Evolutionary conservation across 2,113 vertebrate species (phyloP), one percentile per base, ranked within the genome.

Genomic region (Sinocyclocheilus rhinocerous): DNA sequence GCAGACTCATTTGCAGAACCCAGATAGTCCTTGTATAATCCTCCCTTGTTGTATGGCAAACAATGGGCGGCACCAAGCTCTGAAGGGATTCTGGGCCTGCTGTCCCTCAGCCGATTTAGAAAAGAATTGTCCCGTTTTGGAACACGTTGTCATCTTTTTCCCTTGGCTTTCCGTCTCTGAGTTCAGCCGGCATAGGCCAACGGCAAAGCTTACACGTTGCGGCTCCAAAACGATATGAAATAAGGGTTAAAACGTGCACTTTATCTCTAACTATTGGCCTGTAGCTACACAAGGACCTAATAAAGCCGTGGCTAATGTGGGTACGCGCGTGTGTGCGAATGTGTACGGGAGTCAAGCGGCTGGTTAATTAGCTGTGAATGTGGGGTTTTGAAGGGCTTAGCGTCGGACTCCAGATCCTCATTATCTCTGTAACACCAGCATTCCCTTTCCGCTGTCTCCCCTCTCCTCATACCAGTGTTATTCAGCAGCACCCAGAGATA

Each of bases 331-430:
- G 79, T 84, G 85, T 73, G 85, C 42, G 84, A 18, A 78, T 75
- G 85, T 81, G 33, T 86, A 84, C 76, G 50, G 84, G 55, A 87
- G 83, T 88, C 55, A 86, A 78, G 48, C 50, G 52, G 76, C 84
- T 87, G 59, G 59, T 80, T 86, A 55, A 83, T 89, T 87, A 85
- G 78, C 86, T 80, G 86, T 85, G 86, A 89, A 85, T 89, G 65
- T 86, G 87, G 77, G 85, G 85, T 84, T 87, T 85, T 77, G 52
- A 84, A 72, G 81, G 72, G 83, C 88, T 89, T 89, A 83, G 83
- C 50, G 48, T 79, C 72, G 36, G 81, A 89, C 85, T 80, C 63
- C 42, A 86, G 84, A 86, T 83, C 85, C 84, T 89, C 70, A 85
- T 87, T 87, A 89, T 89, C 85, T 85, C 82, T 50, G 83, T 84